phyloP scores from a whole-genome alignment of 2,113 vertebrate species.

The Hepsetus odoe region DNA sequence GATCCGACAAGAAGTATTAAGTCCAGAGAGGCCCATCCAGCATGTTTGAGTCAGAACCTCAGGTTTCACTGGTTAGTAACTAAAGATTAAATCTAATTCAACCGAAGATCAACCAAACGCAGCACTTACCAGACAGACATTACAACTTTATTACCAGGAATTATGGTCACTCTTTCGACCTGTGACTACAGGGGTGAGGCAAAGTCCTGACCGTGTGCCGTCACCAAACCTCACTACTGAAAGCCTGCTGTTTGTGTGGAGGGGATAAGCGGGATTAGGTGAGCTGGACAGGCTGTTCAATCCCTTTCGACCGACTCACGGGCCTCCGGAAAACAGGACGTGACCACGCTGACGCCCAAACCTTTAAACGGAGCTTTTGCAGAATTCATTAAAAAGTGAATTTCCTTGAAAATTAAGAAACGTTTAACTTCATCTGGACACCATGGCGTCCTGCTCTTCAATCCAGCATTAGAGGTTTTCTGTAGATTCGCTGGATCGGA shows the following conservation, averaged over 20 bases:
- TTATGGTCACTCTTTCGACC: neutral
- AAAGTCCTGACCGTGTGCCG: neutral
- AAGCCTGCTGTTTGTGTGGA: constrained; percentile 6
- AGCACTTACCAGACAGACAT: constrained; percentile 7
- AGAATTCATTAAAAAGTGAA: neutral
- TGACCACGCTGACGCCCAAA: neutral
- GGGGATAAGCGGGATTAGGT: constrained; percentile 1
- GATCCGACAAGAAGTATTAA: too few species aligned
- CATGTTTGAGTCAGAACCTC: too few species aligned
- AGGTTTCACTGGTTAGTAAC: neutral
- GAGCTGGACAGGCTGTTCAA: neutral
- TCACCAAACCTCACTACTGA: constrained; percentile 1
- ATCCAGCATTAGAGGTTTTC: too few species aligned
- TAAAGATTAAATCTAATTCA: too few species aligned
- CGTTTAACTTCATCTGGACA: neutral
- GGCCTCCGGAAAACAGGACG: constrained; percentile 1
- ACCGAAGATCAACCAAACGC: neutral
- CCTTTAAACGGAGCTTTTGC: neutral
- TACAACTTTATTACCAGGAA: neutral
- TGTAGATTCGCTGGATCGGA: too few species aligned
- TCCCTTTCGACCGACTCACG: neutral
- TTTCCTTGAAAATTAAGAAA: neutral
- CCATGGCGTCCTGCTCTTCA: too few species aligned
- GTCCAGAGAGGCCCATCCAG: too few species aligned
- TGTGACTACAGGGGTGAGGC: neutral